Percentiles rank a stretch among this genome's conserved stretches.
phyloP scores from a whole-genome alignment of 2,113 vertebrate species.

The Melanotaenia duboulayi region DNA sequence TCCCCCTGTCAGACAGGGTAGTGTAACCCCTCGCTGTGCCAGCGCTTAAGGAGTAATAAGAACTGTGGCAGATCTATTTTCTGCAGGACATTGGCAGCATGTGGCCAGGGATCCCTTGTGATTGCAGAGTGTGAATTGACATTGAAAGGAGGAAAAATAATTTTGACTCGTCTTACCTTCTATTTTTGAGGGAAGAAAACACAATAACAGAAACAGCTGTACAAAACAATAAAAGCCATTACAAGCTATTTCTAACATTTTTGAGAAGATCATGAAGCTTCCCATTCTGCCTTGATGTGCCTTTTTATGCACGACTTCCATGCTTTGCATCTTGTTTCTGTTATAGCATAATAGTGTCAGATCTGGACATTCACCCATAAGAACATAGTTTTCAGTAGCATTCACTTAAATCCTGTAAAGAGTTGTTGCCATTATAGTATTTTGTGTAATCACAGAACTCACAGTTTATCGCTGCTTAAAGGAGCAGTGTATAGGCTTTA shows the following conservation, averaged over 20 bases:
- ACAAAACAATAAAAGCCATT: slow-evolving; percentile 8
- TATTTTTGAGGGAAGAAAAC: slow-evolving; percentile 20
- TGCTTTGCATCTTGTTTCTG: background rate
- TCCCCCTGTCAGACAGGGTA: slow-evolving; percentile 43
- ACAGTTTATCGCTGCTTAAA: background rate
- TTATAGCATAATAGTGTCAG: background rate
- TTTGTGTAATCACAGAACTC: background rate
- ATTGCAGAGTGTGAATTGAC: slow-evolving; percentile 68
- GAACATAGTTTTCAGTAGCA: background rate
- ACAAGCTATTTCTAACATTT: background rate
- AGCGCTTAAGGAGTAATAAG: slow-evolving; percentile 65
- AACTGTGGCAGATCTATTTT: slow-evolving; percentile 71
- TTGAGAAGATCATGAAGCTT: background rate
- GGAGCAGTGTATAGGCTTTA: background rate
- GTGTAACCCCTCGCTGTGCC: slow-evolving; percentile 51
- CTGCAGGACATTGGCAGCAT: slow-evolving; percentile 58
- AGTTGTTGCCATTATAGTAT: background rate
- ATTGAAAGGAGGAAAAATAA: slow-evolving; percentile 47
- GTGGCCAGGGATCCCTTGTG: slow-evolving; percentile 63
- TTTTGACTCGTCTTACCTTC: slow-evolving; percentile 35
- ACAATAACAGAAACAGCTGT: slow-evolving; percentile 8
- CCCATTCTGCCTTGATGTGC: background rate
- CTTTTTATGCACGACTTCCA: background rate
- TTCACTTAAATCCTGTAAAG: background rate
- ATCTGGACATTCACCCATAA: slow-evolving; percentile 1